Evolutionary conservation across 1,140 invertebrate species (phyloP).

Genomic region (Drosophila santomea): DNA sequence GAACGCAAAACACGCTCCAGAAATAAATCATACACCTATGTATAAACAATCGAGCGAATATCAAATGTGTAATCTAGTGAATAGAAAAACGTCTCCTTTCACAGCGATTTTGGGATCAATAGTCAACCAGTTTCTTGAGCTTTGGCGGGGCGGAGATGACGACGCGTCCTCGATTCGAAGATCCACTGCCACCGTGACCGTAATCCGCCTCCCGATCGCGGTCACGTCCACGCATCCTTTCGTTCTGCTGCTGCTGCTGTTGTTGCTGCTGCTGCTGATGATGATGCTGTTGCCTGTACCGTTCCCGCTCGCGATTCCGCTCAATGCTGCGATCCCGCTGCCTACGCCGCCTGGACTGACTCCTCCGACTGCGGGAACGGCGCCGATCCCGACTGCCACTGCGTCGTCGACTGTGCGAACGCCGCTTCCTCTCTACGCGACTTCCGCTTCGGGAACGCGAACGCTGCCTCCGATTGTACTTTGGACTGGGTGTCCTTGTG

Average conservation of each 20-base stretch:
- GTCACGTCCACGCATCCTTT: slow-evolving; percentile 25
- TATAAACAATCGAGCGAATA: slow-evolving; percentile 56
- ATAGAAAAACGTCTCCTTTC: slow-evolving; percentile 23
- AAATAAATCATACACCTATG: slow-evolving; percentile 48
- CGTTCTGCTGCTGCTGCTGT: slow-evolving; percentile 46
- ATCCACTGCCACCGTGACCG: slow-evolving; percentile 29
- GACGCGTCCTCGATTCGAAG: slow-evolving; percentile 65
- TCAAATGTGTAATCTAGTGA: slow-evolving; percentile 26
- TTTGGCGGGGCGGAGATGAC: slow-evolving; percentile 82
- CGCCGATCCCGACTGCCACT: slow-evolving; percentile 65
- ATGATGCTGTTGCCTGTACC: slow-evolving; percentile 65
- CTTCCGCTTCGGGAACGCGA: slow-evolving; percentile 52
- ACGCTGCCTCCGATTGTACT: slow-evolving; percentile 52
- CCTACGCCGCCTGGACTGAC: slow-evolving; percentile 59
- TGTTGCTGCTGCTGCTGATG: slow-evolving; percentile 34
- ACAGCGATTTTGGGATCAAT: slow-evolving; percentile 50
- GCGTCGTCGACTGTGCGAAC: slow-evolving; percentile 55
- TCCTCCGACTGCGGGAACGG: slow-evolving; percentile 52
- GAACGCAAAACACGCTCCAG: slow-evolving; percentile 39
- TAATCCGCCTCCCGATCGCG: slow-evolving; percentile 49
- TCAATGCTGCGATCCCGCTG: slow-evolving; percentile 62
- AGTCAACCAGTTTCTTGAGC: slow-evolving; percentile 83
- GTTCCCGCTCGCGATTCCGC: slow-evolving; percentile 54
- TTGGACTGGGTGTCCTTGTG: slow-evolving; percentile 61
- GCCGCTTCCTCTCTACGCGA: slow-evolving; percentile 49